These are phyloP conservation scores for Trididemnum nubilum DNA, from an alignment of 23 tunicate species.

Conservation along the genomic window DNA sequence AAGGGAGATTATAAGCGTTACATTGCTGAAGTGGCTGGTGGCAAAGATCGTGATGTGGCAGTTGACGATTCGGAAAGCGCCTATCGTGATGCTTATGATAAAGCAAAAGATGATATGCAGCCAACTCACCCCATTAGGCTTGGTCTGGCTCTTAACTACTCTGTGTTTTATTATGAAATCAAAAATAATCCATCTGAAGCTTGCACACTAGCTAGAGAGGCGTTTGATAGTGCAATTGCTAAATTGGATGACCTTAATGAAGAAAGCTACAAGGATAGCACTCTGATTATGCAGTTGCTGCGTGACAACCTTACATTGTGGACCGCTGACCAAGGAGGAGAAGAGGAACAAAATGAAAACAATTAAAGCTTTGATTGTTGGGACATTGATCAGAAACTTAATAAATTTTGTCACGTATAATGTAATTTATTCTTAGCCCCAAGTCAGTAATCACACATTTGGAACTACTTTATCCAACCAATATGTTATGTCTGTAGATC, in stretches of 20 bases:
- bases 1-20: slow-evolving; percentile 67
- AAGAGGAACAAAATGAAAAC: slow-evolving; percentile 18
- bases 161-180: slow-evolving; percentile 77
- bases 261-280: slow-evolving; percentile 94
- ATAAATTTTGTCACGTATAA: no score
- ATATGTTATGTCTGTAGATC: no score
- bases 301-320: slow-evolving; percentile 96
- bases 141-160: slow-evolving; percentile 69
- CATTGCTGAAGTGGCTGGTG: slow-evolving; percentile 73
- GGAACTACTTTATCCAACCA: no score
- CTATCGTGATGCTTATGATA: slow-evolving; percentile 34
- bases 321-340: slow-evolving; percentile 57
- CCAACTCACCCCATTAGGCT: slow-evolving; percentile 74
- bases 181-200: slow-evolving; percentile 40
- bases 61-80: slow-evolving; percentile 43
- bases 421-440: no score
- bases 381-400: no score
- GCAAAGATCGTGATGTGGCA: slow-evolving; percentile 35
- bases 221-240: slow-evolving; percentile 91
- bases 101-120: background rate
- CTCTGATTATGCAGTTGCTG: slow-evolving; percentile 94
- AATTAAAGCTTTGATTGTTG: no score
- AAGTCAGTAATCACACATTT: no score
- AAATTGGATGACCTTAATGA: slow-evolving; percentile 76
- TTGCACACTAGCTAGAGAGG: slow-evolving; percentile 72